Percentiles rank a stretch among this genome's conserved stretches.
phyloP scores from a whole-genome alignment of 2,113 vertebrate species.

The Eubucco bourcierii region DNA sequence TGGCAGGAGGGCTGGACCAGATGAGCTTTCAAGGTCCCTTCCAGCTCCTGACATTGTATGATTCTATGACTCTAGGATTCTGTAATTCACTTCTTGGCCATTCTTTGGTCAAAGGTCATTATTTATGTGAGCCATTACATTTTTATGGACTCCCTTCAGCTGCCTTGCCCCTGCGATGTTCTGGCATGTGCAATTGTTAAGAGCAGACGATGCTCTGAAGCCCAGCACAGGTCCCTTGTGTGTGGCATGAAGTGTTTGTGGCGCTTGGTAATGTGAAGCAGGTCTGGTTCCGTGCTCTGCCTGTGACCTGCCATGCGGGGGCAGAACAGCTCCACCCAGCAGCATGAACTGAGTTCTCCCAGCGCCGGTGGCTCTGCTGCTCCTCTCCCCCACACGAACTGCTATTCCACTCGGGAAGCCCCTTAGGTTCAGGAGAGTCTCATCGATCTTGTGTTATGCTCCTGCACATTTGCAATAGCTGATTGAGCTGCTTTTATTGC shows the following conservation, averaged over 20 bases:
- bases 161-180: background rate
- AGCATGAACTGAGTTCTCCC: background rate
- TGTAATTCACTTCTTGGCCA: background rate
- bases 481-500: background rate
- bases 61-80: background rate
- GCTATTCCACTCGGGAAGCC: background rate
- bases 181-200: background rate
- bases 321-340: slow-evolving; percentile 58
- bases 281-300: slow-evolving; percentile 27
- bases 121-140: background rate
- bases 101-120: background rate
- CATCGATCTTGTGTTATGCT: background rate
- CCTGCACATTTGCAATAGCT: background rate
- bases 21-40: too few relatives aligned
- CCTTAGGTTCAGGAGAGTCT: background rate
- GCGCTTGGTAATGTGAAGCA: background rate
- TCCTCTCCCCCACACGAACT: background rate
- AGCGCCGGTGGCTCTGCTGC: background rate
- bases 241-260: background rate
- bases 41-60: too few relatives aligned
- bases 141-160: background rate
- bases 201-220: background rate
- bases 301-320: slow-evolving; percentile 50
- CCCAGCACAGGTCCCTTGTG: background rate
- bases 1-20: too few relatives aligned